Conservation (phyloP, 2,797 vertebrate genomes). For the Melanotaenia parkinsoni region DNA sequence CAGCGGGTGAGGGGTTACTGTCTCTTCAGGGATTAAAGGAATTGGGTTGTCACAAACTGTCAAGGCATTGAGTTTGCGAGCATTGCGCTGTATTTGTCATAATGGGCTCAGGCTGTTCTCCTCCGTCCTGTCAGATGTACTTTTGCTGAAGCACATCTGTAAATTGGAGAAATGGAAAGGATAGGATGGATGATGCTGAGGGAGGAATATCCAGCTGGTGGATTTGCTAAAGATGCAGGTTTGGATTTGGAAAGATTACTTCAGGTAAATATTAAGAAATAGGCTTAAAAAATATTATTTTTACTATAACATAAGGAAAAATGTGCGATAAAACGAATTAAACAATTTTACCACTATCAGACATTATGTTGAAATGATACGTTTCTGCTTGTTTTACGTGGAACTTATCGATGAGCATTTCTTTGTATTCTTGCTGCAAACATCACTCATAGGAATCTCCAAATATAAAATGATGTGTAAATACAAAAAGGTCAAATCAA, state of each 20-base stretch:
- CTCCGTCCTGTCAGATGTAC: constrained; percentile 44
- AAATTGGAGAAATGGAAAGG: constrained; percentile 22
- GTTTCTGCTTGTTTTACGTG: not conserved
- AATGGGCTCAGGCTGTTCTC: constrained; percentile 64
- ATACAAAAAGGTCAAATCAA: constrained; percentile 38
- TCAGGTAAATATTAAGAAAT: constrained; percentile 7
- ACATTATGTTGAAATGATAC: not conserved
- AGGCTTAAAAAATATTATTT: not conserved
- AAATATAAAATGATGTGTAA: not conserved
- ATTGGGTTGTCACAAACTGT: constrained; percentile 78
- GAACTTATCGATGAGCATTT: constrained; percentile 4
- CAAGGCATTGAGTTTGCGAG: constrained; percentile 63
- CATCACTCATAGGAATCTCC: constrained; percentile 6
- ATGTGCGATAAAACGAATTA: not conserved
- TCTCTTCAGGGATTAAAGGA: constrained; percentile 76
- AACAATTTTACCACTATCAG: not conserved
- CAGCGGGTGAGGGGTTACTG: constrained; percentile 71
- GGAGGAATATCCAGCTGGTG: constrained; percentile 42
- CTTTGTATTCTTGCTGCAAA: not conserved
- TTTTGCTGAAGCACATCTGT: constrained; percentile 48
- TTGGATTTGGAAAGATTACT: constrained; percentile 33
- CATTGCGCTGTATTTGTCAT: constrained; percentile 67
- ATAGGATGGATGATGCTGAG: constrained; percentile 44
- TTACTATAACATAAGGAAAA: not conserved
- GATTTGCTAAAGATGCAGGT: constrained; percentile 57